Conservation (phyloP, 2,888 invertebrate species). For the Cistogaster globosa region DNA sequence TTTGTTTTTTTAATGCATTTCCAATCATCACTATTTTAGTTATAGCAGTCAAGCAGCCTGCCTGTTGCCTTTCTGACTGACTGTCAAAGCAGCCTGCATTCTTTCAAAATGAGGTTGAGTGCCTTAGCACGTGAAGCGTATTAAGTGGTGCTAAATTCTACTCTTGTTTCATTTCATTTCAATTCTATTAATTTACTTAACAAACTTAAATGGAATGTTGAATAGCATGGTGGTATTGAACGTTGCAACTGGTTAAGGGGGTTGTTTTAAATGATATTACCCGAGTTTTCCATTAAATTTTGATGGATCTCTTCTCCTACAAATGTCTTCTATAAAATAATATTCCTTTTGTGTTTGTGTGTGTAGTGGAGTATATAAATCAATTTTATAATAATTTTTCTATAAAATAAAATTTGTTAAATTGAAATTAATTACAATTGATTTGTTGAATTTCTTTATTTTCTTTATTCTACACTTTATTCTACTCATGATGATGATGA, state of each 20-base stretch:
- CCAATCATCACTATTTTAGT: constrained; percentile 51
- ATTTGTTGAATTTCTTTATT: constrained; percentile 44
- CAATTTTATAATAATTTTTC: constrained; percentile 56
- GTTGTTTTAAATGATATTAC: constrained; percentile 10
- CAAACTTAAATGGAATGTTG: constrained; percentile 11
- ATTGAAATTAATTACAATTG: constrained; percentile 66
- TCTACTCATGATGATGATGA: not conserved
- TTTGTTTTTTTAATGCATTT: constrained; percentile 30
- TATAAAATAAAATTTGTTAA: constrained; percentile 61
- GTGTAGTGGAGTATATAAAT: constrained; percentile 48
- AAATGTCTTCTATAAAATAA: not conserved
- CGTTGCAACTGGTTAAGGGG: not conserved
- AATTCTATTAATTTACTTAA: constrained; percentile 9
- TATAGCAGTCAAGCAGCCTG: constrained; percentile 23
- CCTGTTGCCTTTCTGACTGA: constrained; percentile 22
- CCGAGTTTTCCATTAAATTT: constrained; percentile 33
- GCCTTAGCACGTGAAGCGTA: constrained; percentile 64
- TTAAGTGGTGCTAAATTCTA: constrained; percentile 63
- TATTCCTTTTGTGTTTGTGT: not conserved
- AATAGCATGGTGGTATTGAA: not conserved
- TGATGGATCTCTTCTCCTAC: constrained; percentile 22
- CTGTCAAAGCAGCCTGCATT: constrained; percentile 56
- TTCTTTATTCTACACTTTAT: not conserved
- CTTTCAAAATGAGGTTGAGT: constrained; percentile 51
- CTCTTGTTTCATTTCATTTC: constrained; percentile 24